Percentiles rank a stretch among this genome's conserved stretches.
Conservation (phyloP, 2,797 vertebrate species). For the Dallia pectoralis region DNA sequence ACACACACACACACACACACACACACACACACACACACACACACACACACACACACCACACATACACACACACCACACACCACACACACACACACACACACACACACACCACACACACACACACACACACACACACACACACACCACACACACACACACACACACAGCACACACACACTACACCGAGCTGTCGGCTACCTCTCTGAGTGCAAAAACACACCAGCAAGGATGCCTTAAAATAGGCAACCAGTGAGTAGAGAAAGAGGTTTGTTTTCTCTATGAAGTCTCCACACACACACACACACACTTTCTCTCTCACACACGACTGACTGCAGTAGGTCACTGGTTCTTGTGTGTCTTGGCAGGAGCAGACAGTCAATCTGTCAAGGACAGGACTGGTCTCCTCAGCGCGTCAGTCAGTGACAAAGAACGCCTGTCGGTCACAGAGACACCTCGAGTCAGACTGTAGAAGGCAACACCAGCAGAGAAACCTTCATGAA, state of each 20-base stretch:
- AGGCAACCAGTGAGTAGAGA: neutral
- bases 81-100: neutral
- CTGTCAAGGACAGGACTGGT: neutral
- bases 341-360: neutral
- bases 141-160: neutral
- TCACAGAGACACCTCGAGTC: neutral
- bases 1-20: neutral
- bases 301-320: neutral
- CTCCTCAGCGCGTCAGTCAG: neutral
- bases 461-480: neutral
- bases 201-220: neutral
- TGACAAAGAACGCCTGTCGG: neutral
- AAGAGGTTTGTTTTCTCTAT: neutral
- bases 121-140: constrained; percentile 8
- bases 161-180: neutral
- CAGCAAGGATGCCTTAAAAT: neutral
- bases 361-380: neutral
- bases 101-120: neutral
- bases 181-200: too few species aligned
- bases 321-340: neutral
- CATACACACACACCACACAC: neutral
- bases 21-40: constrained; percentile 1
- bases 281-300: neutral
- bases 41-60: constrained; percentile 15
- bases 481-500: neutral